Conservation (phyloP, 2,113 vertebrate genomes). For the Sprattus sprattus region DNA sequence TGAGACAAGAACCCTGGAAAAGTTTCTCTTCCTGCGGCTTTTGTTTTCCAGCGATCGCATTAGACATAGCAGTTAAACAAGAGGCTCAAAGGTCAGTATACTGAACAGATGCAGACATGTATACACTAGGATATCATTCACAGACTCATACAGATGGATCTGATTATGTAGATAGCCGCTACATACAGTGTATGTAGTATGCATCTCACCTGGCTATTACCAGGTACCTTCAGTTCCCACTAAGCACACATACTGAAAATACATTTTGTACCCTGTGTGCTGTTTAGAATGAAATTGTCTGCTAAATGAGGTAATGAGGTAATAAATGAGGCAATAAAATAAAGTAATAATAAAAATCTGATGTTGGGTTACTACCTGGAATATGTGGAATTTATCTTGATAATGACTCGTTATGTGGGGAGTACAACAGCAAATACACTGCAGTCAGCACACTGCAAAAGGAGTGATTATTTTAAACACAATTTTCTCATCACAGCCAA, state of each 20-base stretch:
- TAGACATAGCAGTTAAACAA: neutral
- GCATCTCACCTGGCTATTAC: neutral
- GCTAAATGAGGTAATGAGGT: neutral
- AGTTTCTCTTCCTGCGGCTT: neutral
- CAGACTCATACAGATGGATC: neutral
- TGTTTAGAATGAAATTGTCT: neutral
- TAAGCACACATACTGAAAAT: too few species aligned
- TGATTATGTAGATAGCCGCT: neutral
- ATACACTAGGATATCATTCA: neutral
- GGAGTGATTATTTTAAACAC: neutral
- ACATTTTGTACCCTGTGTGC: neutral
- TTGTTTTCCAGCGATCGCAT: neutral
- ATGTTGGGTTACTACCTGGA: neutral
- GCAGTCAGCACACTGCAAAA: neutral
- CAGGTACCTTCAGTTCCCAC: neutral
- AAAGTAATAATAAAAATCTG: neutral
- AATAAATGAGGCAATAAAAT: too few species aligned
- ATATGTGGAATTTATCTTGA: neutral
- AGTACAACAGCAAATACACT: neutral
- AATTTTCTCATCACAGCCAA: neutral
- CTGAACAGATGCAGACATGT: neutral
- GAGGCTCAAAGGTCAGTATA: neutral
- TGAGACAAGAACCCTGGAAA: slow-evolving; percentile 18
- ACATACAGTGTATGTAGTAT: neutral
- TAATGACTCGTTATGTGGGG: neutral